These are phyloP conservation scores for Lutjanus erythropterus DNA, from an alignment of 2,113 vertebrate genomes.

Conservation along the genomic window DNA sequence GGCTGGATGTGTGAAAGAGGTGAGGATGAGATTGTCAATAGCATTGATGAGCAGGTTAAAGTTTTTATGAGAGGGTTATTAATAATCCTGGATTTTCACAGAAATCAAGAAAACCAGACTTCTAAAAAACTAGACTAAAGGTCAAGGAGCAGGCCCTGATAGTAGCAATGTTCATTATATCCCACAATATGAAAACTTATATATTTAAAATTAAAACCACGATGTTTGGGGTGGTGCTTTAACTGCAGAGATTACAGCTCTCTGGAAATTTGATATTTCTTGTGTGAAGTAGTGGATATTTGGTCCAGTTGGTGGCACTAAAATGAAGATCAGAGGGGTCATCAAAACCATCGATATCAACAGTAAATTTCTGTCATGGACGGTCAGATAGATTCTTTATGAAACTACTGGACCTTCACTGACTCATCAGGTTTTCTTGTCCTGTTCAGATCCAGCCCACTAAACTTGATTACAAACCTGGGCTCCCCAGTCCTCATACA, in stretches of 20 bases:
- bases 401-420: background rate
- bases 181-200: background rate
- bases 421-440: slow-evolving; percentile 68
- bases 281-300: background rate
- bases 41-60: slow-evolving; percentile 20
- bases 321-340: background rate
- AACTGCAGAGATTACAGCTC: background rate
- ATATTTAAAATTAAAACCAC: no score
- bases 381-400: background rate
- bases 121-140: background rate
- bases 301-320: background rate
- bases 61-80: background rate
- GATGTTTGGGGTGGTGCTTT: background rate
- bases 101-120: slow-evolving; percentile 71
- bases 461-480: slow-evolving; percentile 85
- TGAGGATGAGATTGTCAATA: slow-evolving; percentile 44
- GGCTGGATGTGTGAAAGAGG: slow-evolving; percentile 30
- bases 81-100: slow-evolving; percentile 59
- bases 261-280: background rate
- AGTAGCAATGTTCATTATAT: background rate
- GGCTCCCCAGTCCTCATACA: slow-evolving; percentile 78
- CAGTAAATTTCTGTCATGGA: background rate
- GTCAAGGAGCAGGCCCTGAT: background rate
- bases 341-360: background rate
- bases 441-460: slow-evolving; percentile 51